Base-by-base conservation (phyloP, 92 coral and sea anemone genomes). In the Zoanthus gigantus region DNA sequence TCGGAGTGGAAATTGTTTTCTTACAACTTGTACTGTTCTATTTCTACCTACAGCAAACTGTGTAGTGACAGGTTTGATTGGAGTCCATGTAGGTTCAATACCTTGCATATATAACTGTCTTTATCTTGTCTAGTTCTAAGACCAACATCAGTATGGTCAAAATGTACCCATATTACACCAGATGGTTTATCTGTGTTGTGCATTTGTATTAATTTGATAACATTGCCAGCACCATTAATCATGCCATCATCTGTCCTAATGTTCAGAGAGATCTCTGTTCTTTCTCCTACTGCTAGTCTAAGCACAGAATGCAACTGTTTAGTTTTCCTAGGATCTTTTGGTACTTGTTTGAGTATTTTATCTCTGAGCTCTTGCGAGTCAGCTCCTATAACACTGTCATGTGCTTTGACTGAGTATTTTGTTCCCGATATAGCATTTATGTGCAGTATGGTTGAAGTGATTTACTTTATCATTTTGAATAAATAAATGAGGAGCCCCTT, bases 71-170 rank as follows among this genome's bases (percentile, higher is more conserved):
- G 88, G 88, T 71, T 72, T 84, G 30, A 84, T 84, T 72, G 88
- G 82, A 46, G 88, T 84, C 88, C 88, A 72, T 84, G 78, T 69
- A 23, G 66, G 53, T 84, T 84, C 67, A 72, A 84, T 71, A 54
- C 88, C 88, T 84, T 84, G 71, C n/a, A 76, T 87, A 86, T 93
- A 93, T 23, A 23, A 23, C 23, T 23, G 23, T 23, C 23, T 23
- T 88, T 91, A 9, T 91, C 90, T 65, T 88, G 92, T 81, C 94
- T 90, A 66, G 95, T 93, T 73, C 86, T 88, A 31, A 60, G 28
- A 53, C 94, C 96, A 85, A 91, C 88, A 83, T 88, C 89, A 77
- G 85, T 46, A 81, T 85, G 92, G 84, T 93, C 92, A 91, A 93
- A 93, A 47, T 91, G 93, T 34, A 72, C 67, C 88, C 77, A 72